These are phyloP conservation scores for Watsonalla cultraria DNA, from an alignment of 2,888 invertebrate species.

Conservation along the genomic window DNA sequence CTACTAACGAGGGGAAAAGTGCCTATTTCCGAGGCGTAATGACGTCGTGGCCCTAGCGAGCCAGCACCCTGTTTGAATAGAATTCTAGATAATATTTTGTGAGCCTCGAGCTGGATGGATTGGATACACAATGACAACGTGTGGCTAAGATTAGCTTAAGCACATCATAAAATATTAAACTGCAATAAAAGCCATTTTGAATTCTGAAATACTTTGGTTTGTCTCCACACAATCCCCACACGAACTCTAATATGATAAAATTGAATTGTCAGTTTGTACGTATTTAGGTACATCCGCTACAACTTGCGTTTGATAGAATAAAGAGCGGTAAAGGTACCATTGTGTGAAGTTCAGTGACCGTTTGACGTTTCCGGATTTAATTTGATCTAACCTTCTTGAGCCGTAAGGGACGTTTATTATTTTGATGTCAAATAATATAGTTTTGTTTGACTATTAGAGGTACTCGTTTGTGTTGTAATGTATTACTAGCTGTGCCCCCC, in stretches of 20 bases:
- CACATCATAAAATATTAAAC: not conserved
- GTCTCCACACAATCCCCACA: not conserved
- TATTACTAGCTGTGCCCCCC: no score
- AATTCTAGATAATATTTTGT: slow-evolving; percentile 37
- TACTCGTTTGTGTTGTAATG: no score
- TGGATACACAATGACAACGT: not conserved
- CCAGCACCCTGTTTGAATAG: slow-evolving; percentile 31
- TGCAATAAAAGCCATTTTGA: not conserved
- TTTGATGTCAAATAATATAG: not conserved
- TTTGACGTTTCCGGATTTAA: not conserved
- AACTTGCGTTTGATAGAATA: not conserved
- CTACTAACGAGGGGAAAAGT: slow-evolving; percentile 76
- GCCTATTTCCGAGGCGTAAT: slow-evolving; percentile 76
- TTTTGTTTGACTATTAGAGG: not conserved
- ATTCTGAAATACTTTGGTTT: not conserved
- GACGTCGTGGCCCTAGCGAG: slow-evolving; percentile 54
- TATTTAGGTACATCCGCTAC: not conserved
- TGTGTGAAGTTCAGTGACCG: slow-evolving; percentile 1
- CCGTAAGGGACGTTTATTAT: not conserved
- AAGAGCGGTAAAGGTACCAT: not conserved
- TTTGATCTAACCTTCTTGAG: not conserved
- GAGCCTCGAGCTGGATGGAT: slow-evolving; percentile 8
- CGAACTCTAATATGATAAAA: not conserved
- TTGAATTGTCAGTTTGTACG: not conserved
- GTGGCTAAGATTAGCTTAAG: not conserved